These are phyloP conservation scores for Acanthosepion pharaonis DNA, from an alignment of 2,888 invertebrate genomes.

Conservation along the genomic window DNA sequence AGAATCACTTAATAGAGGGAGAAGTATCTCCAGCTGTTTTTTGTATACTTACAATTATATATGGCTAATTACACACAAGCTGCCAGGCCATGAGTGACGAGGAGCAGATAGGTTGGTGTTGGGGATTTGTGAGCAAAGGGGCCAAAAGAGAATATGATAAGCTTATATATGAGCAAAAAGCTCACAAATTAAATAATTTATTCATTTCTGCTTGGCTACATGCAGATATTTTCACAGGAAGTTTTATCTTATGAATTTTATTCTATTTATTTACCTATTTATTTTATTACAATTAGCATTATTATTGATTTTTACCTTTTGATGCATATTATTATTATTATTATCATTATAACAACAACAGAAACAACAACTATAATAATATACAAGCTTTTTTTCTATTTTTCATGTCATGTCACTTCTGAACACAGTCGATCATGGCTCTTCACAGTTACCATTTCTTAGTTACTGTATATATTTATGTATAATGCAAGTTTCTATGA, in stretches of 20 bases:
- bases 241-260: neutral
- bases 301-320: neutral
- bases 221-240: neutral
- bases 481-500: too few relatives aligned
- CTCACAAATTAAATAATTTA: neutral
- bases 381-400: too few relatives aligned
- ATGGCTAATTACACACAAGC: constrained; percentile 13
- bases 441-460: too few relatives aligned
- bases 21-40: neutral
- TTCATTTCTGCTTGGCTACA: neutral
- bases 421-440: too few relatives aligned
- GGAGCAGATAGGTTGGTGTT: neutral
- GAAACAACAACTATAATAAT: too few relatives aligned
- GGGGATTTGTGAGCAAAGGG: neutral
- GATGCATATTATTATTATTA: neutral
- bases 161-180: neutral
- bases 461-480: too few relatives aligned
- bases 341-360: too few relatives aligned
- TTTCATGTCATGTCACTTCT: too few relatives aligned
- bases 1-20: neutral
- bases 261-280: neutral
- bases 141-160: neutral
- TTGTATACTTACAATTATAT: constrained; percentile 2
- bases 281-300: neutral
- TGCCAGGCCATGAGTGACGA: constrained; percentile 4